These are phyloP conservation scores for Eubucco bourcierii DNA, from an alignment of 2,113 vertebrate genomes.

Conservation along the genomic window DNA sequence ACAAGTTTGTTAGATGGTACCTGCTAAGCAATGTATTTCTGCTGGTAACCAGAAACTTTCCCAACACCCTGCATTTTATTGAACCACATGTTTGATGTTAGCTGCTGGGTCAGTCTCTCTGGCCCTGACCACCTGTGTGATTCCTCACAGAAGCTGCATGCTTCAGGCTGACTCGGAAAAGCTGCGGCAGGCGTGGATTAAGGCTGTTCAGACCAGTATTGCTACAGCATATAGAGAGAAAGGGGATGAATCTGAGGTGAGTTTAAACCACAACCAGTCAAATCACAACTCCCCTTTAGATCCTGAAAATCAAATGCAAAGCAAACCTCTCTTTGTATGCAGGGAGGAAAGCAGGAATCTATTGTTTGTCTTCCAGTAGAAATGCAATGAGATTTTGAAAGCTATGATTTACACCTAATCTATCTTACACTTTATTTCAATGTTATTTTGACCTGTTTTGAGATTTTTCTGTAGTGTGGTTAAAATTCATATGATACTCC, in stretches of 20 bases:
- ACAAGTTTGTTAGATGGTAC: neutral
- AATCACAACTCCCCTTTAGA: accelerated
- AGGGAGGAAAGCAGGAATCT: neutral
- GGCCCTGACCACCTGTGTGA: neutral
- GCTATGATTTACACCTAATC: neutral
- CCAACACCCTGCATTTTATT: neutral
- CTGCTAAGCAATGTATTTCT: neutral
- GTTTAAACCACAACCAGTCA: neutral
- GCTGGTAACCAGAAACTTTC: neutral
- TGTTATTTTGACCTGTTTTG: neutral
- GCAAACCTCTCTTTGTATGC: neutral
- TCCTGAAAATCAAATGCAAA: neutral
- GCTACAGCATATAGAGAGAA: conserved; percentile 96
- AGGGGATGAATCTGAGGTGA: conserved; percentile 87
- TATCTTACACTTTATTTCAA: neutral
- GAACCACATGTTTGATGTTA: neutral
- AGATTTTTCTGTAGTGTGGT: neutral
- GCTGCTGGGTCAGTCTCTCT: neutral
- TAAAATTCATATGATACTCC: neutral
- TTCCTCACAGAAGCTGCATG: conserved; percentile 90
- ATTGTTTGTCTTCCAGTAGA: neutral
- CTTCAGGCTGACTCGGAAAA: conserved; percentile 97
- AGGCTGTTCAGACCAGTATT: conserved; percentile 96
- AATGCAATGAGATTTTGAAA: neutral
- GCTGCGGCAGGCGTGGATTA: conserved; percentile 95